phyloP scores from a whole-genome alignment of 2,888 invertebrate genomes.

The Acrobasis repandana region DNA sequence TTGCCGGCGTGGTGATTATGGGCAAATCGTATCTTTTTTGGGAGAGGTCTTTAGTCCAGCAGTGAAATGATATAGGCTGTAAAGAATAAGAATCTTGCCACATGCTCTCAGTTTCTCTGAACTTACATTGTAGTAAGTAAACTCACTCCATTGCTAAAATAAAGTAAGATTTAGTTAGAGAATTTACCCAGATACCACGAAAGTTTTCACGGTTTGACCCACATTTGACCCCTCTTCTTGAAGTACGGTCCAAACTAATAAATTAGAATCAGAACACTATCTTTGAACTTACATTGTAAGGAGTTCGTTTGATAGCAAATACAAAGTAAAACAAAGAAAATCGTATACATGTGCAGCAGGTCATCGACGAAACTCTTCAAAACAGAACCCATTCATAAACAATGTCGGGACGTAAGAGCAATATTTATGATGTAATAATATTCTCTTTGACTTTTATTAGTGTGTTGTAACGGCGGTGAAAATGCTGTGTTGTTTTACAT shows the following conservation, averaged over 20 bases:
- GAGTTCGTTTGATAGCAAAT: constrained; percentile 3
- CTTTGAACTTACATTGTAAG: constrained; percentile 1
- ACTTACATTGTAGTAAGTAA: too few relatives aligned
- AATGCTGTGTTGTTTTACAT: background rate
- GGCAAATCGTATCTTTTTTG: too few relatives aligned
- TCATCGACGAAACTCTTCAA: background rate
- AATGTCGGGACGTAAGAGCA: constrained; percentile 1
- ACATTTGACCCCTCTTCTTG: background rate
- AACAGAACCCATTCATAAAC: constrained; percentile 16
- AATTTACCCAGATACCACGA: background rate
- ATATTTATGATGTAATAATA: constrained; percentile 6
- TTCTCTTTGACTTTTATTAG: background rate
- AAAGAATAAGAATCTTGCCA: too few relatives aligned
- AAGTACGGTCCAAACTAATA: background rate
- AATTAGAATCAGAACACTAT: constrained; percentile 5
- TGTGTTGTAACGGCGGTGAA: background rate
- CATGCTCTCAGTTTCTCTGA: too few relatives aligned
- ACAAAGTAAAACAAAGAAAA: constrained; percentile 11
- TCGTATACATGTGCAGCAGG: background rate
- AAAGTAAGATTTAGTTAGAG: too few relatives aligned
- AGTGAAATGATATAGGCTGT: too few relatives aligned
- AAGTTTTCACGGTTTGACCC: background rate
- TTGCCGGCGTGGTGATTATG: too few relatives aligned
- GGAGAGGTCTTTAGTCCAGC: too few relatives aligned
- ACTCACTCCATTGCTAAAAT: too few relatives aligned